These are phyloP conservation scores for Drosophila seguyi DNA, from an alignment of 1,140 invertebrate species.

Conservation along the genomic window DNA sequence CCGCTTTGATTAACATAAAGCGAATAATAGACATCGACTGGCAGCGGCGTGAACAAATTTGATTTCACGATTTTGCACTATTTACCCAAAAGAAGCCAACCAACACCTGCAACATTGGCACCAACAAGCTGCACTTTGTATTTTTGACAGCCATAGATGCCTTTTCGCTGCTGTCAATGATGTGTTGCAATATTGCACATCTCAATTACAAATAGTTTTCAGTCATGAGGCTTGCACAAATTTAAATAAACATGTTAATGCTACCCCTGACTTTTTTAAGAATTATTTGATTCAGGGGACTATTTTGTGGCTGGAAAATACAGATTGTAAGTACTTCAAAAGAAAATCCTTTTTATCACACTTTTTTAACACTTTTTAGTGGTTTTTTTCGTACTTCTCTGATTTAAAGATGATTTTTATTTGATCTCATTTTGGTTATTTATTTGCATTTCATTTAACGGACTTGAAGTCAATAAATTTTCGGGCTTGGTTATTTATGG, in stretches of 20 bases:
- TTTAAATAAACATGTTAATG: slow-evolving; percentile 11
- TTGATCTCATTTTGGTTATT: neutral
- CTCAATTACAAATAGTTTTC: slow-evolving; percentile 39
- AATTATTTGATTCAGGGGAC: neutral
- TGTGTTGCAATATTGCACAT: slow-evolving; percentile 56
- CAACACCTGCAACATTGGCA: slow-evolving; percentile 53
- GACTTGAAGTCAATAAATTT: slow-evolving; percentile 1
- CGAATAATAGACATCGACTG: slow-evolving; percentile 62
- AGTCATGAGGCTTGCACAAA: slow-evolving; percentile 3
- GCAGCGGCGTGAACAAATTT: slow-evolving; percentile 62
- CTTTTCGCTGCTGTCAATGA: slow-evolving; percentile 50
- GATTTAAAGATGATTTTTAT: neutral
- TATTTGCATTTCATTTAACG: neutral
- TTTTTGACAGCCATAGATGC: slow-evolving; percentile 53
- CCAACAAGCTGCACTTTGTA: slow-evolving; percentile 38
- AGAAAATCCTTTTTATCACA: neutral
- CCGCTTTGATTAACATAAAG: slow-evolving; percentile 66
- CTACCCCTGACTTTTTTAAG: neutral
- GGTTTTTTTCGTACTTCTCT: neutral
- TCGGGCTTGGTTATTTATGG: slow-evolving; percentile 9
- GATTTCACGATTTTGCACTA: slow-evolving; percentile 67
- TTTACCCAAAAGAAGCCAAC: slow-evolving; percentile 42
- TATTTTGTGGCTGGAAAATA: neutral
- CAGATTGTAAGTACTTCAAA: neutral
- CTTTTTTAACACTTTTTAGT: neutral